Evolutionary conservation across 2,113 vertebrate species (phyloP).

Genomic region (Lagopus leucura): DNA sequence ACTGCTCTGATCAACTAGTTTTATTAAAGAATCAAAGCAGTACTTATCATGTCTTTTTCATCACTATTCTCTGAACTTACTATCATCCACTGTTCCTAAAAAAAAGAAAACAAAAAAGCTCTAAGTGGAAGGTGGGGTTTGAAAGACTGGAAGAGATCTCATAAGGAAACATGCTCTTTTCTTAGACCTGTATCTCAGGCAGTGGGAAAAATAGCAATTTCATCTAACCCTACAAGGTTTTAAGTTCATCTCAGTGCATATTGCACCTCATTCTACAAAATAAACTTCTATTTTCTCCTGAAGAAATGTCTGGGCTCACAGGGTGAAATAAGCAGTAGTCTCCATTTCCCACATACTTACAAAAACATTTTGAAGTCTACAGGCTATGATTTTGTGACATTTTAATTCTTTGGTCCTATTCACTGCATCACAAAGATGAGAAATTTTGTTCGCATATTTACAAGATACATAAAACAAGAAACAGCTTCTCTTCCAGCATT

Average conservation of each 20-base stretch:
- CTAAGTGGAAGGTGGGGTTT: neutral
- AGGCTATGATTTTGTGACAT: neutral
- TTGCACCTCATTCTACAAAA: neutral
- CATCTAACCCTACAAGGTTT: neutral
- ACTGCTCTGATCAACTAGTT: neutral
- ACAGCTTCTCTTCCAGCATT: neutral
- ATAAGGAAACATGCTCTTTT: neutral
- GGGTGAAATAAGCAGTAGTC: neutral
- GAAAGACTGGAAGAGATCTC: neutral
- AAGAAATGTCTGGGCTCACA: neutral
- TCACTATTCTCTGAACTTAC: neutral
- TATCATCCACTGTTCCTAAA: neutral
- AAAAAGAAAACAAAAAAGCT: neutral
- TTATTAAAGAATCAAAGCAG: neutral
- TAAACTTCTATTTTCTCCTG: neutral
- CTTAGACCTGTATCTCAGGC: neutral
- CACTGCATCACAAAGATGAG: neutral
- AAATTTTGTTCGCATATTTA: neutral
- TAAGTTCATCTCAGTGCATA: neutral
- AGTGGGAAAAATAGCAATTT: neutral
- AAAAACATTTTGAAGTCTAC: neutral
- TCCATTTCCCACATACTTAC: neutral
- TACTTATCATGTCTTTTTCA: neutral
- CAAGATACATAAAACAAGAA: neutral
- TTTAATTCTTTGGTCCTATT: neutral